Evolutionary conservation across 2,797 vertebrate genomes (phyloP).

Genomic region (Pristis pectinata): DNA sequence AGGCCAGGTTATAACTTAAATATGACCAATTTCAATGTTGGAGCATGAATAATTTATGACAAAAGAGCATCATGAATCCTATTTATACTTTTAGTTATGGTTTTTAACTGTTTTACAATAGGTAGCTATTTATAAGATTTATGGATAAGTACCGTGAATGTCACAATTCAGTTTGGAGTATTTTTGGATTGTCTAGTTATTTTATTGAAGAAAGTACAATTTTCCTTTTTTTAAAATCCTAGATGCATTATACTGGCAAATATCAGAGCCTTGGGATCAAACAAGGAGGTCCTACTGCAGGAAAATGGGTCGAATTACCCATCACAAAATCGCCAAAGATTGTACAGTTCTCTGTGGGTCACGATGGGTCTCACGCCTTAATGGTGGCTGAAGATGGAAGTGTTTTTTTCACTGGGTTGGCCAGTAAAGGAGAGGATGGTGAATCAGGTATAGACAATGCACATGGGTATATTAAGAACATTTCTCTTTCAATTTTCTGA

Average conservation of each 20-base stretch:
- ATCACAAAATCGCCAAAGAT: conserved; percentile 98
- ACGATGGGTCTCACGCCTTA: conserved; percentile 93
- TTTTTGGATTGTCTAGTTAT: not conserved
- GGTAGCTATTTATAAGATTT: not conserved
- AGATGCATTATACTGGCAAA: conserved; percentile 98
- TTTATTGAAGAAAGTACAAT: not conserved
- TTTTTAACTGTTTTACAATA: not conserved
- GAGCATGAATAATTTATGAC: not conserved
- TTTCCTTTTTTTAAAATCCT: conserved; percentile 33
- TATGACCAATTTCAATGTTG: not conserved
- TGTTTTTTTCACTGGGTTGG: conserved; percentile 94
- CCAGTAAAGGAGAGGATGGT: conserved; percentile 97
- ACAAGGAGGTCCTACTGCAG: conserved; percentile 91
- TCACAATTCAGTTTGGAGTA: not conserved
- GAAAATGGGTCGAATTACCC: conserved; percentile 95
- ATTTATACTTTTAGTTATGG: not conserved
- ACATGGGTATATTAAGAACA: conserved; percentile 5
- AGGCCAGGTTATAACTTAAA: not conserved
- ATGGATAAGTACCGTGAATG: not conserved
- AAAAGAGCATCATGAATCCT: not conserved
- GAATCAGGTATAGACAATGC: conserved; percentile 79
- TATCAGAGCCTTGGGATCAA: conserved; percentile 99
- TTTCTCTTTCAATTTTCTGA: not conserved
- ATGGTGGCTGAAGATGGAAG: conserved; percentile 95
- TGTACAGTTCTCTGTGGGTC: conserved; percentile 91